Evolutionary conservation across 2,113 vertebrate genomes (phyloP), one percentile per base, ranked within the genome.

Genomic region (Zosterops hypoxanthus): DNA sequence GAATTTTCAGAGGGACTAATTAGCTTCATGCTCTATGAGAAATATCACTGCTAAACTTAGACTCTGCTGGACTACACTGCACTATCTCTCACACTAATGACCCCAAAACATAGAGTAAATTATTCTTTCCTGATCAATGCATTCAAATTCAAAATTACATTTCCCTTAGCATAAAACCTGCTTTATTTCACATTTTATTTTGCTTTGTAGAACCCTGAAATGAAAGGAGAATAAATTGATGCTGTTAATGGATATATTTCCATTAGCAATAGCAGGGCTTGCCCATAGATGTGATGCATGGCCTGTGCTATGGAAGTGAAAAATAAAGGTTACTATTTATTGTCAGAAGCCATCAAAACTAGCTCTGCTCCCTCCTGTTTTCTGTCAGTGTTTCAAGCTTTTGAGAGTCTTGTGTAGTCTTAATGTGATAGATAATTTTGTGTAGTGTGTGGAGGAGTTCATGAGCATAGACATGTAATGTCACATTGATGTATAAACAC

Each of bases 1-100:
- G 49, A 86, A 78, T 95, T 96, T 92, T 88, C 93, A 88, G 60
- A 92, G 79, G 76, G 82, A 56, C 53, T 93, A 78, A 96, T 95
- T 94, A 96, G 2, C 52, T 78, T 5, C 53, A 5, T 2, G 2
- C 6, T 81, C 29, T 44, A 2, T 16, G 12, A 80, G 47, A 66
- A 66, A 8, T 49, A 49, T 33, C n/a, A 1, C 26, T 60, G 59
- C 60, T 64, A 90, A 55, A 55, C 14, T 49, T 25, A 72, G 53
- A 18, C 8, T 79, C 39, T 76, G 52, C 56, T 44, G 82, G 42
- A 57, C 26, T 72, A 26, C 14, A 5, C 49, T 55, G 53, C 2
- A 2, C 23, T 33, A 1, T 50, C 33, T 89, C 39, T 78, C 64
- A 90, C 47, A 69, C 39, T 75, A 92, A 91, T 14, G n/a, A 60